Evolutionary conservation across 2,888 invertebrate species (phyloP).

Genomic region (Thera obeliscata): DNA sequence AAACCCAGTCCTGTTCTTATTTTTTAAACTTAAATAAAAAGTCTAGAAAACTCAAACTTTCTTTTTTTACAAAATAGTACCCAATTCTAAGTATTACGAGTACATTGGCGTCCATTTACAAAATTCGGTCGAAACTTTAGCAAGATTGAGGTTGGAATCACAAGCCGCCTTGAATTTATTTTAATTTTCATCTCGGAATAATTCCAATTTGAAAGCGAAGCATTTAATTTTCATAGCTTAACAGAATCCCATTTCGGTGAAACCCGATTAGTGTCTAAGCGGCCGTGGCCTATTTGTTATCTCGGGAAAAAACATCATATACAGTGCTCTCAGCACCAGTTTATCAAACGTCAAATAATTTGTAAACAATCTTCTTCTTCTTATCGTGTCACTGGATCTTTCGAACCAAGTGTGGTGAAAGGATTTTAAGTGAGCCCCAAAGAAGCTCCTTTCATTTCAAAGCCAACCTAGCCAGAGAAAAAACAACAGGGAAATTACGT

Average conservation of each 20-base stretch:
- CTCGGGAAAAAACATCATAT: constrained; percentile 59
- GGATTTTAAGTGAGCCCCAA: no score
- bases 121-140: constrained; percentile 55
- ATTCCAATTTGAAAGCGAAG: constrained; percentile 65
- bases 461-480: no score
- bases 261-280: constrained; percentile 70
- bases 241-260: constrained; percentile 67
- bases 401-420: no score
- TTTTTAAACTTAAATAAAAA: background rate
- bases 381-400: no score
- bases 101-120: constrained; percentile 41
- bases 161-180: constrained; percentile 62
- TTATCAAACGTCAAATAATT: constrained; percentile 3
- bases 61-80: background rate
- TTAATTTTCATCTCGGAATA: constrained; percentile 67
- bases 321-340: constrained; percentile 34
- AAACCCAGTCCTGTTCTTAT: background rate
- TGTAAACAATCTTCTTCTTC: background rate
- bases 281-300: constrained; percentile 70
- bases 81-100: constrained; percentile 32
- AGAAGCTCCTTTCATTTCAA: no score
- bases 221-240: constrained; percentile 73
- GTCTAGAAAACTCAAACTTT: background rate
- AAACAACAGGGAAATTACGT: no score
- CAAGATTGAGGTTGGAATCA: constrained; percentile 63